phyloP scores from a whole-genome alignment of 2,797 vertebrate species.

The Malacoraja senta region DNA sequence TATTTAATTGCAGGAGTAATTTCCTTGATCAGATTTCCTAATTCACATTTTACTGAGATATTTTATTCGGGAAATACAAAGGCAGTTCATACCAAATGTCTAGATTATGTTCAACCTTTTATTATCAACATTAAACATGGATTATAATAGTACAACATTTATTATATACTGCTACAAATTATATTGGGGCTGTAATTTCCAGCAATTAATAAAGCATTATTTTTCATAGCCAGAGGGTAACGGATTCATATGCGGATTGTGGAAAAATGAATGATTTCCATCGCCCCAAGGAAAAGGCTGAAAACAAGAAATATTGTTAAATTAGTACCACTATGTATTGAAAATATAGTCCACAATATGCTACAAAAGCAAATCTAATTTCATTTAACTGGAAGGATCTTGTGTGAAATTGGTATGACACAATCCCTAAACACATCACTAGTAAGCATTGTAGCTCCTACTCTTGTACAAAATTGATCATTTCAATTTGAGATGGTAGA shows the following conservation, averaged over 20 bases:
- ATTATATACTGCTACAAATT: neutral
- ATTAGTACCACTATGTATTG: neutral
- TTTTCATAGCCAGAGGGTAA: conserved; percentile 70
- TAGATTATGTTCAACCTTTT: neutral
- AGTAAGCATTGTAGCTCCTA: neutral
- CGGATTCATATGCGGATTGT: conserved; percentile 70
- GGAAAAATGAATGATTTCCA: conserved; percentile 76
- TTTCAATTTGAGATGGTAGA: neutral
- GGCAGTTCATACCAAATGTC: neutral
- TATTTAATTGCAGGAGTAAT: neutral
- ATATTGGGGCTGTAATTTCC: neutral
- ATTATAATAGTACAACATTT: neutral
- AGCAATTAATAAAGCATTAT: neutral
- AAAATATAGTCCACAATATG: neutral
- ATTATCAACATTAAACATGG: neutral
- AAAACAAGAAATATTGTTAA: conserved; percentile 34
- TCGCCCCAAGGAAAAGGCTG: conserved; percentile 80
- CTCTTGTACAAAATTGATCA: neutral
- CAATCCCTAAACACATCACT: neutral
- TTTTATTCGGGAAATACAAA: neutral
- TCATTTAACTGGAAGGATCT: neutral
- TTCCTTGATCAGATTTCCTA: neutral
- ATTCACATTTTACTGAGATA: neutral
- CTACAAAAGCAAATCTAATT: neutral
- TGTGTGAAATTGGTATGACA: neutral